A percentile compares a stretch with the other conserved stretches of the same genome.
Evolutionary conservation across 2,888 invertebrate species (phyloP).

Genomic region (Omphaloscelis lunosa): DNA sequence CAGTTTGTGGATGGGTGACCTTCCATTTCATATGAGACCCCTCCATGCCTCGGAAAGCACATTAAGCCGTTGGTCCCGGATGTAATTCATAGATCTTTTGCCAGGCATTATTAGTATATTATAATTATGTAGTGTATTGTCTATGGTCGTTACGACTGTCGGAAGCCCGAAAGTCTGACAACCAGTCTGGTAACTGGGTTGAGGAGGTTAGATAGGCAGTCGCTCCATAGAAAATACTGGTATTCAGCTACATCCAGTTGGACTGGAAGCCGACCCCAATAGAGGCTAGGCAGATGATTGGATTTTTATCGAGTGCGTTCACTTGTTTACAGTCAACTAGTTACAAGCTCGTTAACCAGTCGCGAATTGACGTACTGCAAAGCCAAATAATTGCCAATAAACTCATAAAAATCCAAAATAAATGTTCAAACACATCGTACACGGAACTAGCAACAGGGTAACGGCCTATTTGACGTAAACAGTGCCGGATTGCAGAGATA

Average conservation of each 20-base stretch:
- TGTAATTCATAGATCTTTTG: too few relatives aligned
- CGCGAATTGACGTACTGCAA: conserved; percentile 11
- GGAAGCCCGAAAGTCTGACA: not conserved
- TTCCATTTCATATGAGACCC: too few relatives aligned
- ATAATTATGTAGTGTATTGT: not conserved
- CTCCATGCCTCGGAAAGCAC: too few relatives aligned
- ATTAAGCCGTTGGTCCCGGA: too few relatives aligned
- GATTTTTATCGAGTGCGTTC: not conserved
- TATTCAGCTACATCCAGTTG: not conserved
- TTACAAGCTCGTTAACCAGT: not conserved
- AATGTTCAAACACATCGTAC: conserved; percentile 24
- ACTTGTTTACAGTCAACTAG: conserved; percentile 4
- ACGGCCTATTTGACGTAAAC: conserved; percentile 65
- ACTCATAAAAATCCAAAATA: conserved; percentile 57
- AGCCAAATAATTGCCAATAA: conserved; percentile 50
- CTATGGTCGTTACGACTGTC: not conserved
- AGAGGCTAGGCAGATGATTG: not conserved
- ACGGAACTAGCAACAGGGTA: conserved; percentile 53
- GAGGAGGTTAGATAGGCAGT: not conserved
- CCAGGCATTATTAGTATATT: too few relatives aligned
- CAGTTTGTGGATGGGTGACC: too few relatives aligned
- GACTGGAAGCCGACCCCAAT: not conserved
- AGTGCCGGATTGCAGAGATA: conserved; percentile 57
- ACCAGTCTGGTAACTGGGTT: not conserved
- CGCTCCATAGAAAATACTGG: not conserved